Percentiles rank a stretch among this genome's conserved stretches.
phyloP scores from a whole-genome alignment of 1,140 invertebrate species.

The Episyrphus balteatus region DNA sequence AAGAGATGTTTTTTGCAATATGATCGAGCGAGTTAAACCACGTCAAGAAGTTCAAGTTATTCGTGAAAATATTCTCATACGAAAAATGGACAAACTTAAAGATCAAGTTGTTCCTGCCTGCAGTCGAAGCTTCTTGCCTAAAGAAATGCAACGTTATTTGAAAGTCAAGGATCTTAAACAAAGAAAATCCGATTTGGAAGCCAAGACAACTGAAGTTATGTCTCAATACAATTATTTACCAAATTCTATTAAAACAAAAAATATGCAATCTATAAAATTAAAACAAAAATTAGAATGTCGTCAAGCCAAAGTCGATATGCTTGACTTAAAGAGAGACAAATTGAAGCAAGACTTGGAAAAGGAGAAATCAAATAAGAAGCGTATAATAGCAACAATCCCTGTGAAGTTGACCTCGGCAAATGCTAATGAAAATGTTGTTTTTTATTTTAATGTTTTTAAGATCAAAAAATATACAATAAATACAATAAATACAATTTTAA shows the following conservation, averaged over 20 bases:
- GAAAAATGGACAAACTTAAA: constrained; percentile 16
- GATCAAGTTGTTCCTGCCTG: constrained; percentile 17
- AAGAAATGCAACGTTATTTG: constrained; percentile 19
- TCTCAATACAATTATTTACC: constrained; percentile 17
- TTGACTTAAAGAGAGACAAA: constrained; percentile 17
- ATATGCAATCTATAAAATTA: constrained; percentile 21
- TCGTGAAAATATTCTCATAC: constrained; percentile 21
- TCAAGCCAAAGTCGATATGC: constrained; percentile 13
- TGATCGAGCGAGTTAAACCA: constrained; percentile 19
- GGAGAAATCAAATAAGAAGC: constrained; percentile 14
- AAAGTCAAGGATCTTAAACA: constrained; percentile 20
- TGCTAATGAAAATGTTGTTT: constrained; percentile 23
- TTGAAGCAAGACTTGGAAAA: constrained; percentile 14
- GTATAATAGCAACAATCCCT: constrained; percentile 21
- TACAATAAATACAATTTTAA: no score
- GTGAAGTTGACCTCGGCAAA: constrained; percentile 19
- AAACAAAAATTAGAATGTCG: constrained; percentile 16
- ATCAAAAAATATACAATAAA: no score
- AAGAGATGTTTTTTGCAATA: constrained; percentile 15
- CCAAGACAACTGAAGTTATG: constrained; percentile 10
- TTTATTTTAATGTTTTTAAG: no score
- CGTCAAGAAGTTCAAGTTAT: constrained; percentile 17
- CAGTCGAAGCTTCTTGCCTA: constrained; percentile 17
- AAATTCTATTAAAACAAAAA: constrained; percentile 21
- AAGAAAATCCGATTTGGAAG: constrained; percentile 11